phyloP scores from a whole-genome alignment of 2,113 vertebrate species.

The Cebus imitator region DNA sequence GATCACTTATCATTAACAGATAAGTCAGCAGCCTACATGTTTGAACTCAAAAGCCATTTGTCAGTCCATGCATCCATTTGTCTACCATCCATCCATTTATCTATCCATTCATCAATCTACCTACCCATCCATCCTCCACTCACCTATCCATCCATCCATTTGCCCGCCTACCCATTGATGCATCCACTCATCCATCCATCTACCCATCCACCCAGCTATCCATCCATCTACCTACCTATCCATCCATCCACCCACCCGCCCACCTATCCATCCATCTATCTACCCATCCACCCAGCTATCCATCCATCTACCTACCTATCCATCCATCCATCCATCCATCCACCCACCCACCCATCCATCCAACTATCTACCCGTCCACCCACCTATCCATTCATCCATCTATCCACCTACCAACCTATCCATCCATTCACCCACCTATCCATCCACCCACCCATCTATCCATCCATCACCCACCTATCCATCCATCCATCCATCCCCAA shows the following conservation, averaged over 20 bases:
- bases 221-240: no score
- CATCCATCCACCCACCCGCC: accelerated
- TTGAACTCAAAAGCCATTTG: background rate
- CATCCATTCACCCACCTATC: accelerated
- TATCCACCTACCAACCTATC: accelerated
- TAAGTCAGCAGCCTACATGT: background rate
- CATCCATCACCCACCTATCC: no score
- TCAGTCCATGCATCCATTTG: background rate
- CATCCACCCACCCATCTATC: no score
- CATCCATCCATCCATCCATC: background rate
- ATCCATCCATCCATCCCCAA: no score
- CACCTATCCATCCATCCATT: background rate
- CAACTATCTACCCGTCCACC: background rate
- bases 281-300: accelerated
- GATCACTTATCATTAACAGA: background rate
- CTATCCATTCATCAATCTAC: background rate
- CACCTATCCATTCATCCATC: no score
- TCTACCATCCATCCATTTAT: background rate
- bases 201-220: no score
- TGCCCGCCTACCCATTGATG: accelerated
- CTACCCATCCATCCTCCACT: background rate
- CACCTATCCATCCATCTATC: accelerated
- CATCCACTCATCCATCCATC: no score
- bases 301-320: accelerated
- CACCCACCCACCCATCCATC: accelerated